Evolutionary conservation across 1,140 invertebrate genomes (phyloP), one percentile per base, ranked within the genome.

Genomic region (Drosophila pseudoobscura): DNA sequence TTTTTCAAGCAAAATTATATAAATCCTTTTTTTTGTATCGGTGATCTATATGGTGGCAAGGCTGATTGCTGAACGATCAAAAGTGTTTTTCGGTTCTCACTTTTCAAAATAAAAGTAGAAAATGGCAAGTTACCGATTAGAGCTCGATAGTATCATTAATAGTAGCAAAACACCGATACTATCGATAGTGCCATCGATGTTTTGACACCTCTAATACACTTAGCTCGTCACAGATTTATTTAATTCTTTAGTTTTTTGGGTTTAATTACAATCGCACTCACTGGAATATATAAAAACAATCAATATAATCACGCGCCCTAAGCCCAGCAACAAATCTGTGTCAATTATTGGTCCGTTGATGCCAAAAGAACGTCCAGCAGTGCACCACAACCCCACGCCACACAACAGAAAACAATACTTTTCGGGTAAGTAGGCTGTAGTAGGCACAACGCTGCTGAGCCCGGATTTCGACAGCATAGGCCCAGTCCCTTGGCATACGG

Each of bases 241-340:
- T 80, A 78, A 82, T 57, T 83, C 80, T 87, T 87, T 87, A 88
- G 78, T 87, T 87, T 87, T 87, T 87, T 87, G 82, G 80, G 78
- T 87, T 87, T 85, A 64, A 76, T 76, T 76, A 75, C 31, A 55
- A 51, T 73, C 49, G 63, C 61, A 75, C 61, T 60, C 73, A 76
- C 59, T 62, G 53, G 61, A 70, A 51, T 35, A 59, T 51, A 58
- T 24, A 69, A 75, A 52, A 24, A 46, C 17, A 31, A 52, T 47
- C 43, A 66, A 58, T 20, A 49, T 31, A 41, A 50, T 52, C 51
- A 57, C 57, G 43, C 49, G 51, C 13, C 46, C 43, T 15, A 45
- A 64, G 35, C 11, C 3, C 29, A 64, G 49, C 35, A 43, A 46
- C 47, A 17, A 46, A 80, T 45, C 61, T 50, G 15, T 29, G 82